phyloP scores from a whole-genome alignment of 2,888 invertebrate genomes.

The Nomada lathburiana region DNA sequence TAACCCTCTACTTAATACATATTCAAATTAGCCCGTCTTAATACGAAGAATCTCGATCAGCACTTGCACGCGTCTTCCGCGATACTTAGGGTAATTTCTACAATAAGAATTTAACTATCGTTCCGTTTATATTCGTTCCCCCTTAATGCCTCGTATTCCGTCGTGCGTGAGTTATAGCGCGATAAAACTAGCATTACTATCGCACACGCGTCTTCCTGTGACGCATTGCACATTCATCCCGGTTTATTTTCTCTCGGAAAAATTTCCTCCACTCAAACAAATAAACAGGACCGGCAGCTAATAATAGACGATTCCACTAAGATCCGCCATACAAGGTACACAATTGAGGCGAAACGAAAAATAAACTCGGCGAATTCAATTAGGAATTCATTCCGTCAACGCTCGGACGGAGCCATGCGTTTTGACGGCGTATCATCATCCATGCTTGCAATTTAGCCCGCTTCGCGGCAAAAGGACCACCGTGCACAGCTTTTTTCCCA shows the following conservation, averaged over 20 bases:
- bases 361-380: not conserved
- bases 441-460: slow-evolving; percentile 12
- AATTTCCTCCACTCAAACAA: not conserved
- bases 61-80: not conserved
- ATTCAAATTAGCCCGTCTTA: not conserved
- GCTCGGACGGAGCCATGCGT: not conserved
- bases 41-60: not conserved
- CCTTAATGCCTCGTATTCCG: not conserved
- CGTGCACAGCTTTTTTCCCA: not conserved
- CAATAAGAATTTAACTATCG: not conserved
- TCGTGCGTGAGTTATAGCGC: not conserved
- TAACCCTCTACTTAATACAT: too few species aligned
- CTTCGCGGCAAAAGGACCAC: not conserved
- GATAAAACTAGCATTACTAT: not conserved
- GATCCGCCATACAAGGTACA: not conserved
- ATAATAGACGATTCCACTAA: not conserved
- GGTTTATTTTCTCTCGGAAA: not conserved
- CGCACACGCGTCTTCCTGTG: not conserved
- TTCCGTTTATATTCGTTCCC: not conserved
- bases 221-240: not conserved
- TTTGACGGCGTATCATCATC: not conserved
- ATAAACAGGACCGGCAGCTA: not conserved
- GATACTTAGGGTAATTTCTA: not conserved
- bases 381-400: not conserved
- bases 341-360: not conserved